Conservation (phyloP, 37 sponge, comb jelly and placozoan genomes). For the Petrosia ficiformis region DNA sequence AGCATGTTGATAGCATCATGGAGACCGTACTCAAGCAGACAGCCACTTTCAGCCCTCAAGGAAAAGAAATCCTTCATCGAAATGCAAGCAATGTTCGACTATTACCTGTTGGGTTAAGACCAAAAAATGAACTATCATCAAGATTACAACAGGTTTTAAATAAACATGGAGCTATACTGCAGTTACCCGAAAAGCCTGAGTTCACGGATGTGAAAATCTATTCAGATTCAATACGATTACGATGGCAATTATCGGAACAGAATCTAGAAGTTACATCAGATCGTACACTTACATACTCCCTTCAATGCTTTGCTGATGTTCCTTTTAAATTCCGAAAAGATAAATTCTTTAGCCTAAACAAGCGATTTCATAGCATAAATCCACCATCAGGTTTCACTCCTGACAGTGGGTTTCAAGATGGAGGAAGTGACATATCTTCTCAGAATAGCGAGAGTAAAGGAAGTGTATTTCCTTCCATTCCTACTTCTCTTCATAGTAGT, state of each 20-base stretch:
- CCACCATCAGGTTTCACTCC: slow-evolving; percentile 5
- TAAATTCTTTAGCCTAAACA: not conserved
- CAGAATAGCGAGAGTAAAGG: slow-evolving; percentile 21
- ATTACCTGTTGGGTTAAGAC: not conserved
- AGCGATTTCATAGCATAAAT: not conserved
- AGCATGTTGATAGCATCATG: slow-evolving; percentile 61
- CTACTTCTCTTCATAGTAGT: slow-evolving; percentile 20
- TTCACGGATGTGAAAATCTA: slow-evolving; percentile 10
- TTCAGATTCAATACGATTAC: slow-evolving; percentile 34
- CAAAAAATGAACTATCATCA: slow-evolving; percentile 20
- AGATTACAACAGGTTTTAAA: slow-evolving; percentile 19
- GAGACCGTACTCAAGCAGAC: slow-evolving; percentile 38
- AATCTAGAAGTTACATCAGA: slow-evolving; percentile 21
- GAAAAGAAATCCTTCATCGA: not conserved
- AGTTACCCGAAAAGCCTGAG: slow-evolving; percentile 54
- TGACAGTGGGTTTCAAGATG: slow-evolving; percentile 79
- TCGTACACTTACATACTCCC: slow-evolving; percentile 27
- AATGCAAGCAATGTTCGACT: not conserved
- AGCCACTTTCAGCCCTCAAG: not conserved
- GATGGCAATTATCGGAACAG: slow-evolving; percentile 32
- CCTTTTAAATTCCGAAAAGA: slow-evolving; percentile 19
- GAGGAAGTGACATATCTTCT: slow-evolving; percentile 16
- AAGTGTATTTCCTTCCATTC: slow-evolving; percentile 27
- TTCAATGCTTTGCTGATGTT: slow-evolving; percentile 57
- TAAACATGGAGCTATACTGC: slow-evolving; percentile 67